Conservation (phyloP, 2,797 vertebrate genomes). For the Sebastes variabilis region DNA sequence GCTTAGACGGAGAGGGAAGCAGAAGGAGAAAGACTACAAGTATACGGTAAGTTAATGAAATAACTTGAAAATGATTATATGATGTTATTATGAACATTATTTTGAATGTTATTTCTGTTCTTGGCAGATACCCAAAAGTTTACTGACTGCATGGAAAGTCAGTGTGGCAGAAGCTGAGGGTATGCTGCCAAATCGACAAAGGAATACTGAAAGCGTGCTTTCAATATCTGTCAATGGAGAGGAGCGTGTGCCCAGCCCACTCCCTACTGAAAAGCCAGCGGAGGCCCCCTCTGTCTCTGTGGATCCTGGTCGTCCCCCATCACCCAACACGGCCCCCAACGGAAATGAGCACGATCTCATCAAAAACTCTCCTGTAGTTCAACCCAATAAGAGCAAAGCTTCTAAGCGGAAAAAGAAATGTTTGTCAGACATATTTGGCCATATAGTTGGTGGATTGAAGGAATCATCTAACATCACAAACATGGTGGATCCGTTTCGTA, state of each 20-base stretch:
- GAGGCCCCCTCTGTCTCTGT: slow-evolving; percentile 44
- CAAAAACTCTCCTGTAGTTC: slow-evolving; percentile 51
- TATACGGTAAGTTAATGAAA: slow-evolving; percentile 84
- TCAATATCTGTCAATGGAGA: slow-evolving; percentile 56
- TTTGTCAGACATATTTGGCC: slow-evolving; percentile 77
- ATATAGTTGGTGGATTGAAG: slow-evolving; percentile 71
- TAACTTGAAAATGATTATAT: neutral
- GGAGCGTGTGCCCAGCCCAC: slow-evolving; percentile 50
- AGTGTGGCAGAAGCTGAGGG: slow-evolving; percentile 92
- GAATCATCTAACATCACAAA: slow-evolving; percentile 40
- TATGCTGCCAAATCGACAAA: slow-evolving; percentile 81
- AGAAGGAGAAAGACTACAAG: slow-evolving; percentile 93
- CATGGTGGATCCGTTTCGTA: slow-evolving; percentile 26
- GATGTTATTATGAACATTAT: neutral
- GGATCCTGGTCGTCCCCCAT: slow-evolving; percentile 17
- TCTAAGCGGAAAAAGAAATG: slow-evolving; percentile 80
- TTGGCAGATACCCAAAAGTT: slow-evolving; percentile 92
- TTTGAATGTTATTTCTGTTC: slow-evolving; percentile 20
- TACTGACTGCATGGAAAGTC: slow-evolving; percentile 92
- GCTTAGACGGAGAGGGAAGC: slow-evolving; percentile 90
- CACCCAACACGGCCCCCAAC: slow-evolving; percentile 43
- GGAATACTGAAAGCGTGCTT: slow-evolving; percentile 61
- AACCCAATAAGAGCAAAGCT: slow-evolving; percentile 65
- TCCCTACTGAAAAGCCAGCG: slow-evolving; percentile 60
- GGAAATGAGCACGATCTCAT: slow-evolving; percentile 49